Evolutionary conservation across 2,888 invertebrate species (phyloP).

Genomic region (Apotomis capreana): DNA sequence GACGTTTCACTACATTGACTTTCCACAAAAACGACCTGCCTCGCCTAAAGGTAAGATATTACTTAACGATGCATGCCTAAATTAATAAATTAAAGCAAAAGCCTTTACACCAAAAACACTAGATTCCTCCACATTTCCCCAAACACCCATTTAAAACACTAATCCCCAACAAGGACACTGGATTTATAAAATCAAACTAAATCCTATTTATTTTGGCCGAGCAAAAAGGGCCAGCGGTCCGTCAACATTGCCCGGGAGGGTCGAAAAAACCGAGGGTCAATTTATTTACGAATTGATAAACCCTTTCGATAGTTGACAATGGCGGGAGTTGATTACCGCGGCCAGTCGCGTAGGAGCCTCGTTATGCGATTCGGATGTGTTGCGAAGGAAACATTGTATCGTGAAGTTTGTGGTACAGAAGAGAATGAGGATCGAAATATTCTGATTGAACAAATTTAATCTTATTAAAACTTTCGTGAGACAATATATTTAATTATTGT

Average conservation of each 20-base stretch:
- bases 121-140: background rate
- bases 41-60: too few species aligned
- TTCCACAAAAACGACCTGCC: too few species aligned
- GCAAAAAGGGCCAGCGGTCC: constrained; percentile 50
- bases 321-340: constrained; percentile 43
- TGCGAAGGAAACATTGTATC: background rate
- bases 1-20: too few species aligned
- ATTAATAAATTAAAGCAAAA: background rate
- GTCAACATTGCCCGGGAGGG: constrained; percentile 48
- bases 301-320: constrained; percentile 63
- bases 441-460: too few species aligned
- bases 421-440: too few species aligned
- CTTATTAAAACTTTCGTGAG: too few species aligned
- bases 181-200: constrained; percentile 45
- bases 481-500: too few species aligned
- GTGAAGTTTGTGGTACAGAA: background rate
- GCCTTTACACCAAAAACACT: background rate
- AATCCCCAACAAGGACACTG: constrained; percentile 4
- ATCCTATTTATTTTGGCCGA: constrained; percentile 59
- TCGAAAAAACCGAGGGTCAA: constrained; percentile 56
- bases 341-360: constrained; percentile 25
- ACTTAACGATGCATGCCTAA: too few species aligned
- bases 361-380: constrained; percentile 14
- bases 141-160: background rate
- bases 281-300: constrained; percentile 73